Percentiles rank a stretch among this genome's conserved stretches.
Conservation (phyloP, 2,888 invertebrate species). For the Troides oblongomaculatus region DNA sequence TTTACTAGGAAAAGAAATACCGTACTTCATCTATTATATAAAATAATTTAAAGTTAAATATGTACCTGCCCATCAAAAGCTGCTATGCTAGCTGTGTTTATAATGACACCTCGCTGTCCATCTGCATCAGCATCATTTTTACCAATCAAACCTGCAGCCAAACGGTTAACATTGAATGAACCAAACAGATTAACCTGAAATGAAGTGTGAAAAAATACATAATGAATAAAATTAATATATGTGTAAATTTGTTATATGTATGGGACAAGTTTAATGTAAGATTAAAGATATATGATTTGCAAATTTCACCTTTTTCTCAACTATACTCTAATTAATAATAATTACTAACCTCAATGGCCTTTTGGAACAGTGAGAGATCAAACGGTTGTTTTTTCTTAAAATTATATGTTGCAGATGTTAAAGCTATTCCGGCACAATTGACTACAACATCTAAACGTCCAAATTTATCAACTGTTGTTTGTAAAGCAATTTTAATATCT, state of each 20-base stretch:
- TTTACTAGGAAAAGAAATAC: too few species aligned
- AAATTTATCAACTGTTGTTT: conserved; percentile 88
- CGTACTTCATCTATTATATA: too few species aligned
- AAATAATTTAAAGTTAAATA: not conserved
- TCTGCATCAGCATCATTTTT: conserved; percentile 90
- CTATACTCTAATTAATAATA: not conserved
- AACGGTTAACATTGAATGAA: conserved; percentile 95
- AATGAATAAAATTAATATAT: not conserved
- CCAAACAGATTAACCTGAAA: conserved; percentile 92
- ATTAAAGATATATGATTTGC: too few species aligned
- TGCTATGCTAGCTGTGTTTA: conserved; percentile 98
- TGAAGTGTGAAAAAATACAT: not conserved
- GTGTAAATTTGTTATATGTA: too few species aligned
- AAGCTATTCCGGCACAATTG: conserved; percentile 97
- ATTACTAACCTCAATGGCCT: conserved; percentile 82
- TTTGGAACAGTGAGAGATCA: conserved; percentile 86
- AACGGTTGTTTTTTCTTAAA: conserved; percentile 92
- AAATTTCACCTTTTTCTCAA: not conserved
- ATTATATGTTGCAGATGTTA: conserved; percentile 93
- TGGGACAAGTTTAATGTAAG: too few species aligned
- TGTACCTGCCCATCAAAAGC: conserved; percentile 91
- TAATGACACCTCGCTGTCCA: conserved; percentile 94
- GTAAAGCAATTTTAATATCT: conserved; percentile 88
- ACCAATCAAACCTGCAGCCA: conserved; percentile 90
- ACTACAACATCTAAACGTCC: conserved; percentile 92